Evolutionary conservation across 2,797 vertebrate species (phyloP), one percentile per base, ranked within the genome.

Genomic region (Phataginus tetradactyla): DNA sequence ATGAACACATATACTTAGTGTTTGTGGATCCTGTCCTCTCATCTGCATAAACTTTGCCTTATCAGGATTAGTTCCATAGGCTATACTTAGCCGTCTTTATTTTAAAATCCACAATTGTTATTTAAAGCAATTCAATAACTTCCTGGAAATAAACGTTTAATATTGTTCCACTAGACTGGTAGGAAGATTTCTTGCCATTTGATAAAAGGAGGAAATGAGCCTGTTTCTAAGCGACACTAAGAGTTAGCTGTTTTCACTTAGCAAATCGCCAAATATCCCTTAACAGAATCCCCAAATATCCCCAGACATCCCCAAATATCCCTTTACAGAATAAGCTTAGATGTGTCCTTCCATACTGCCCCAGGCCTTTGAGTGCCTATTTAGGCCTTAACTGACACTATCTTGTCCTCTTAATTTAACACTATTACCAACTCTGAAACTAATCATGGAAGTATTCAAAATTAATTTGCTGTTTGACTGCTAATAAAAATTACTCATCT

Each of bases 401-500:
- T 87, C n/a, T 80, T 49, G 39, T 87, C n/a, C 42, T 95, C 51
- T 95, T 93, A 95, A 79, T 94, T 94, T 86, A 89, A 81, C 17
- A 55, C 51, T 86, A 51, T 79, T 92, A 88, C 45, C 57, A 88
- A 86, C 86, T 93, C 63, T 95, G 85, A 93, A 94, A 87, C 18
- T 77, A 90, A 94, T 63, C 39, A 63, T 87, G 23, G 59, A 86
- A 75, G 27, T 75, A 92, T 91, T 94, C 90, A 90, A 85, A 96
- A 83, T 91, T 94, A 96, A 93, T 93, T 78, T 75, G 42, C 32
- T 87, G 32, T 83, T 90, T 92, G 61, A 81, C 45, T 89, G 21
- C 80, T 97, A 93, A 83, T 86, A 66, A 94, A 92, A 90, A 90
- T 59, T 18, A 55, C 39, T 53, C 55, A 59, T 95, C 95, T 94